phyloP scores from a whole-genome alignment of 2,113 vertebrate genomes.

The Sclerurus mexicanus region DNA sequence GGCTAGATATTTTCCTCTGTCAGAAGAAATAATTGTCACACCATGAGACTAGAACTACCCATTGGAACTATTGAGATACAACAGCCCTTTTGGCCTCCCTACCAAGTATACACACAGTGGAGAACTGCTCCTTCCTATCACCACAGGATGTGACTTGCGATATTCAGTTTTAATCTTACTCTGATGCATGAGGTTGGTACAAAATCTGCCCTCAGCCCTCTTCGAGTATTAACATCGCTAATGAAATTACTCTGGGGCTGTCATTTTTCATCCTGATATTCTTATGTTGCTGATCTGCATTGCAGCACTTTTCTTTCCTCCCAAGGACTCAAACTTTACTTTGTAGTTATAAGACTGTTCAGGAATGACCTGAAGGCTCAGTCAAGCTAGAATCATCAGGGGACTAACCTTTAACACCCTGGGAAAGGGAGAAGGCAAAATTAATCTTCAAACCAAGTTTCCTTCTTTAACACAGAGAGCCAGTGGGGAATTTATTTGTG shows the following conservation, averaged over 20 bases:
- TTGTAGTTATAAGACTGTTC: neutral
- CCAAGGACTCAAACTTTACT: conserved; percentile 9
- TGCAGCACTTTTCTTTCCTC: conserved; percentile 11
- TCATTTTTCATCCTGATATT: conserved; percentile 41
- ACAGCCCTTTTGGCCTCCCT: neutral
- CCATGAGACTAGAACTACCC: neutral
- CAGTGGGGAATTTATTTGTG: neutral
- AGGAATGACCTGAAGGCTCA: conserved; percentile 19
- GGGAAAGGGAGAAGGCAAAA: conserved; percentile 2
- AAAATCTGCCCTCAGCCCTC: conserved; percentile 8
- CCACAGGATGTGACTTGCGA: neutral
- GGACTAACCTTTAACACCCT: conserved; percentile 6
- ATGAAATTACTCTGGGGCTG: conserved; percentile 31
- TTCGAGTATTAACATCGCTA: neutral
- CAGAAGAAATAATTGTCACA: conserved; percentile 1
- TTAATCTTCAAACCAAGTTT: conserved; percentile 10
- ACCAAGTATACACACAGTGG: neutral
- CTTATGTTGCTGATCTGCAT: conserved; percentile 13
- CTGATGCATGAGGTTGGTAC: neutral
- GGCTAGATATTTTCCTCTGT: neutral
- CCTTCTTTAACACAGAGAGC: neutral
- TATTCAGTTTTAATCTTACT: neutral
- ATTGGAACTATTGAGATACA: neutral
- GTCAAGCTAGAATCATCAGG: neutral
- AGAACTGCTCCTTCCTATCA: neutral